Percentiles rank a stretch among this genome's conserved stretches.
These are phyloP conservation scores for Stenopsyche tienmushanensis DNA, from an alignment of 1,140 invertebrate genomes.

Conservation along the genomic window DNA sequence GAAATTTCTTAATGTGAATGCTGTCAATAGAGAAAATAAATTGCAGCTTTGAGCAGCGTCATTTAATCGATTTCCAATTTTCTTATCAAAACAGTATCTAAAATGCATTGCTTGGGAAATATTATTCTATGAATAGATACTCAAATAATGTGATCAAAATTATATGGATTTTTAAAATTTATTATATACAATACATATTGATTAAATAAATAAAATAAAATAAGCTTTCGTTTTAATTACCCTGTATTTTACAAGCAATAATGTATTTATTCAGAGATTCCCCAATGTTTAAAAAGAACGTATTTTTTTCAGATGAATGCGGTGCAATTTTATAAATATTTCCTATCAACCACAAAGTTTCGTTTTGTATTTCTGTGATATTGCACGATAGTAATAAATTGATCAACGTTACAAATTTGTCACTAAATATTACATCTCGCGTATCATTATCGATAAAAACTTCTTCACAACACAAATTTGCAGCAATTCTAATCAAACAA, in stretches of 20 bases:
- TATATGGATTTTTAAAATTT: slow-evolving; percentile 26
- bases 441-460: slow-evolving; percentile 31
- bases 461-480: slow-evolving; percentile 41
- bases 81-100: too few species aligned
- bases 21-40: too few species aligned
- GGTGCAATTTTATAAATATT: slow-evolving; percentile 46
- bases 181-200: slow-evolving; percentile 31
- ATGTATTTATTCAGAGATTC: background rate
- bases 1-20: too few species aligned
- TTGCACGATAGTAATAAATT: slow-evolving; percentile 11
- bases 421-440: slow-evolving; percentile 40
- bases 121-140: slow-evolving; percentile 28
- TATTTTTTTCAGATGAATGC: slow-evolving; percentile 40
- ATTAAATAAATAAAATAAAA: slow-evolving; percentile 4
- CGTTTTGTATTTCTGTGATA: slow-evolving; percentile 32
- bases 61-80: too few species aligned
- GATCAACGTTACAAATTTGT: slow-evolving; percentile 35
- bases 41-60: too few species aligned
- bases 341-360: slow-evolving; percentile 49
- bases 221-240: background rate
- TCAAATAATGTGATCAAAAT: slow-evolving; percentile 37
- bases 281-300: slow-evolving; percentile 19
- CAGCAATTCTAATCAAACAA: slow-evolving; percentile 28
- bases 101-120: slow-evolving; percentile 22
- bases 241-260: background rate